Conservation (phyloP, 2,888 invertebrate species). For the Trachelus stipa region DNA sequence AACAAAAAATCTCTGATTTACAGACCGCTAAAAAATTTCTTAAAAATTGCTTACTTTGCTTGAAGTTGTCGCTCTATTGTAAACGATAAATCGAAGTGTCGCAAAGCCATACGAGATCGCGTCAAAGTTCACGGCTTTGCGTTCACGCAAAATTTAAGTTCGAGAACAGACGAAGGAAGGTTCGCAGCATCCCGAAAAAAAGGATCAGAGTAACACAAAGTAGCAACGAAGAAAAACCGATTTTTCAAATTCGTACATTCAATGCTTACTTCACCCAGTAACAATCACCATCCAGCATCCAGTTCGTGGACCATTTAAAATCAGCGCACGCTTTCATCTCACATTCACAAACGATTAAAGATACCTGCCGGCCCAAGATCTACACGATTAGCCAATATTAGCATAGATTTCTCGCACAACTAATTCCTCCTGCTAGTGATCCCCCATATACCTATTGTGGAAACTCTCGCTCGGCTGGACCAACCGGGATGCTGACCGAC, state of each 20-base stretch:
- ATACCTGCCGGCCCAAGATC: not conserved
- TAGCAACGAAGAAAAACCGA: not conserved
- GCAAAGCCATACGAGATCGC: not conserved
- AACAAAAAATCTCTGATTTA: too few relatives aligned
- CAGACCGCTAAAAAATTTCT: not conserved
- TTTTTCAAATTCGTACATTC: not conserved
- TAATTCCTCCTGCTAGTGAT: conserved; percentile 44
- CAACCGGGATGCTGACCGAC: conserved; percentile 52
- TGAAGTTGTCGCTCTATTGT: not conserved
- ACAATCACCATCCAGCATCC: not conserved
- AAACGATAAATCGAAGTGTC: not conserved
- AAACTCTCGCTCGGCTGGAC: conserved; percentile 47
- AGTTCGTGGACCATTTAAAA: not conserved
- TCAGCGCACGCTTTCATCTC: not conserved
- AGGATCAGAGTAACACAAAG: not conserved
- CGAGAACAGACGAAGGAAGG: not conserved
- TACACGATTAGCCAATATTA: conserved; percentile 41
- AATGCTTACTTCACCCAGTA: not conserved
- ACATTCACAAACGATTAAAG: not conserved
- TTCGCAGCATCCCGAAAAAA: not conserved
- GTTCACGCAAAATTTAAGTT: not conserved
- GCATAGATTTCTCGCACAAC: conserved; percentile 46
- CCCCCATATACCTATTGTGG: conserved; percentile 42
- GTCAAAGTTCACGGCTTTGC: not conserved
- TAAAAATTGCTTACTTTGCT: not conserved